Evolutionary conservation across 2,888 invertebrate genomes (phyloP).

Genomic region (Drosophila koepferae): DNA sequence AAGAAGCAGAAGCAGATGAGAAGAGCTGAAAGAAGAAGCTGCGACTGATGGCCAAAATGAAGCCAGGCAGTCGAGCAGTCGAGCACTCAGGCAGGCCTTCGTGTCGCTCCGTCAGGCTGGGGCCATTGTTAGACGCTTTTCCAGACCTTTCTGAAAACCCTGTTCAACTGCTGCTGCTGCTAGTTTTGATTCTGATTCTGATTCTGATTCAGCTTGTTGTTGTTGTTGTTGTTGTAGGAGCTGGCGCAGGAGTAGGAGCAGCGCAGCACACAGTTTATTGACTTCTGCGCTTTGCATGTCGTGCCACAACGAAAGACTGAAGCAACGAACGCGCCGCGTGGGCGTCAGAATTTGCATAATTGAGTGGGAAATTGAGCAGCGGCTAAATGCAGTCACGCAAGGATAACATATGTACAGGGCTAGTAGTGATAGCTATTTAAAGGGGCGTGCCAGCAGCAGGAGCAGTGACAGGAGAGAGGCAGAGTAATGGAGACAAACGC

Average conservation of each 20-base stretch:
- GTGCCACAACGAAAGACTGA: conserved; percentile 37
- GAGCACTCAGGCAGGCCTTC: neutral
- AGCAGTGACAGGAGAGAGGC: neutral
- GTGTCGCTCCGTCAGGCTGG: neutral
- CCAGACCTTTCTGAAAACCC: conserved; percentile 34
- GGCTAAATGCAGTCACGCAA: neutral
- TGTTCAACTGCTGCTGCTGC: conserved; percentile 10
- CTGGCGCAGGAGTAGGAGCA: conserved; percentile 41
- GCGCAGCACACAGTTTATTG: conserved; percentile 50
- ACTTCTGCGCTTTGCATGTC: conserved; percentile 37
- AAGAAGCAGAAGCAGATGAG: neutral
- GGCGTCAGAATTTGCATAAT: conserved; percentile 47
- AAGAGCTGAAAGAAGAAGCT: conserved; percentile 8
- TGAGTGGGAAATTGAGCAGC: conserved; percentile 47
- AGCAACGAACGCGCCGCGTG: conserved; percentile 42
- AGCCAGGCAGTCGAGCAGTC: neutral
- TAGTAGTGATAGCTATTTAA: too few species aligned
- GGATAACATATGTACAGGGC: neutral
- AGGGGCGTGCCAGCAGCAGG: conserved; percentile 16
- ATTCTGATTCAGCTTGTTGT: neutral
- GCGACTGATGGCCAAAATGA: conserved; percentile 11
- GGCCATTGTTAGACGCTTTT: conserved; percentile 33
- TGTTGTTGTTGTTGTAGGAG: conserved; percentile 21
- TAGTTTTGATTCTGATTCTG: neutral
- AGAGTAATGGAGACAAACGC: neutral